A percentile compares a stretch with the other conserved stretches of the same genome.
These are phyloP conservation scores for Synanthedon vespiformis DNA, from an alignment of 2,888 invertebrate species.

Conservation along the genomic window DNA sequence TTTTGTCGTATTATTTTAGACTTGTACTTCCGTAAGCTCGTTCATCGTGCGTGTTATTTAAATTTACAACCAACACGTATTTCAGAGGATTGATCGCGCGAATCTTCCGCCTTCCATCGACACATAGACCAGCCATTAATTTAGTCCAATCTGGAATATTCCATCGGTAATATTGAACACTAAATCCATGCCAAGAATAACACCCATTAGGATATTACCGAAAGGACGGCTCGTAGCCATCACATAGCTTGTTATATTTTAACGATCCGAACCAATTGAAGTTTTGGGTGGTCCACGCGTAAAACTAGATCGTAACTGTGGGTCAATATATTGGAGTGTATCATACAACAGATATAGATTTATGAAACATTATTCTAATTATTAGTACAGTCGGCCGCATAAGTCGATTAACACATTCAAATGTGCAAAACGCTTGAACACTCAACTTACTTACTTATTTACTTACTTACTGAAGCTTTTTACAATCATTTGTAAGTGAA, in stretches of 20 bases:
- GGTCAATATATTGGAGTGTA: constrained; percentile 25
- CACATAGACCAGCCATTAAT: neutral
- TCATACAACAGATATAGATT: constrained; percentile 32
- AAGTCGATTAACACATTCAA: too few relatives aligned
- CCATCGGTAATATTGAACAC: neutral
- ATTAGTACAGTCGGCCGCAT: too few relatives aligned
- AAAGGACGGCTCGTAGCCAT: neutral
- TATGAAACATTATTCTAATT: constrained; percentile 10
- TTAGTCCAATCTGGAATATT: neutral
- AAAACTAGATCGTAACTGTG: constrained; percentile 18
- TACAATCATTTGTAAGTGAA: too few relatives aligned
- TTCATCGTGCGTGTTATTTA: too few relatives aligned
- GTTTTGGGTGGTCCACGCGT: constrained; percentile 43
- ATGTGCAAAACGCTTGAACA: too few relatives aligned
- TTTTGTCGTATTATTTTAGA: too few relatives aligned
- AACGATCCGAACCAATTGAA: constrained; percentile 40
- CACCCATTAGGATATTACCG: neutral
- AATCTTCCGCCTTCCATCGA: neutral
- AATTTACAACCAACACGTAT: too few relatives aligned
- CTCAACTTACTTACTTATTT: too few relatives aligned
- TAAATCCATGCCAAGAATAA: neutral
- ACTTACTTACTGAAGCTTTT: too few relatives aligned
- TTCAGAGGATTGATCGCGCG: neutral
- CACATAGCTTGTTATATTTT: constrained; percentile 16
- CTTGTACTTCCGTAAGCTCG: too few relatives aligned